Evolutionary conservation across 2,113 vertebrate species (phyloP).

Genomic region (Tragulus kanchil): DNA sequence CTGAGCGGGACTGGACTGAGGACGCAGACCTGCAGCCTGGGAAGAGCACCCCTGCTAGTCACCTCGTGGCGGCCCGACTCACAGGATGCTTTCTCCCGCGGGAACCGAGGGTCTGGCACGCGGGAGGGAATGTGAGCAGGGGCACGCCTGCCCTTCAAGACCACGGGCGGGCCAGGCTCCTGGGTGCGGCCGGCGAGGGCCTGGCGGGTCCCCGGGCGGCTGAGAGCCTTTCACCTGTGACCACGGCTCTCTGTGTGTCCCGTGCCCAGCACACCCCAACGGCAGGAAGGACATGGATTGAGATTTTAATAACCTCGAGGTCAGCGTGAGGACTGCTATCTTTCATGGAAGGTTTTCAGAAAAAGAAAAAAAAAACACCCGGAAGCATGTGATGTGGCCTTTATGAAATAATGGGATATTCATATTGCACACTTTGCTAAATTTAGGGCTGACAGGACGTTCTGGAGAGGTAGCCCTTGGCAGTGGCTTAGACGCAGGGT

Average conservation of each 20-base stretch:
- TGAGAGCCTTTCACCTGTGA: fast-evolving
- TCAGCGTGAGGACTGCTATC: neutral
- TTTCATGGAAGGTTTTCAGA: conserved; percentile 9
- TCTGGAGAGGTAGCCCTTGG: conserved; percentile 78
- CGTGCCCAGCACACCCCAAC: neutral
- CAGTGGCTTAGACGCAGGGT: conserved; percentile 73
- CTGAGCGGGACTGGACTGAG: neutral
- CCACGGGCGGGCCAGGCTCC: neutral
- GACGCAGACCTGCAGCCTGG: neutral
- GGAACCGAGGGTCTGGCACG: fast-evolving
- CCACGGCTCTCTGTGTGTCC: neutral
- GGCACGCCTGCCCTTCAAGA: neutral
- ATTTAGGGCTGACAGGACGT: conserved; percentile 79
- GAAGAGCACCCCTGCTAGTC: fast-evolving
- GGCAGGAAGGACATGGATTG: neutral
- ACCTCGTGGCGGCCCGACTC: fast-evolving
- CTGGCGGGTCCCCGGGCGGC: neutral
- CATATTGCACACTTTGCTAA: conserved; percentile 67
- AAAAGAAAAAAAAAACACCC: no score
- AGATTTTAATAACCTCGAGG: neutral
- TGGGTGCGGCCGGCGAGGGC: fast-evolving
- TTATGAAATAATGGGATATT: conserved; percentile 34
- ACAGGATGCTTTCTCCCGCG: fast-evolving
- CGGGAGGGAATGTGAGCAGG: fast-evolving
- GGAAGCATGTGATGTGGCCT: conserved; percentile 30